A percentile compares a stretch with the other conserved stretches of the same genome.
phyloP scores from a whole-genome alignment of 2,888 invertebrate species.

The Phrixothrix hirtus region DNA sequence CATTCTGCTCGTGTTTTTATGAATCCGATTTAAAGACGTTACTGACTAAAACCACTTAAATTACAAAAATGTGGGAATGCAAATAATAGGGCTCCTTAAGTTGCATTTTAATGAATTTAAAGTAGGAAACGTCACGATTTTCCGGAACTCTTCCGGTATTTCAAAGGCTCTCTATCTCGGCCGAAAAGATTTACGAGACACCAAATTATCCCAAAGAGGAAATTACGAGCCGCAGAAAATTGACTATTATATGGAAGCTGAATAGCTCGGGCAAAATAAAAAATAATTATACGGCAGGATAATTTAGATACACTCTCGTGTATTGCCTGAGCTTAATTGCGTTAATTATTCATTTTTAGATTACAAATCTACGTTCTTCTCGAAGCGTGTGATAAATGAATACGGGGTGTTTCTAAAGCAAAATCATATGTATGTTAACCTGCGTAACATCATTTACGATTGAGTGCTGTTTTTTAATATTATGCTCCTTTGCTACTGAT shows the following conservation, averaged over 20 bases:
- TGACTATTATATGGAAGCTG: conserved; percentile 12
- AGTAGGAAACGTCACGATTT: conserved; percentile 22
- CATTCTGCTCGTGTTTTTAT: not conserved
- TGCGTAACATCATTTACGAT: no score
- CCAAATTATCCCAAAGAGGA: conserved; percentile 27
- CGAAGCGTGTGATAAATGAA: no score
- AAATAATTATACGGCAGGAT: not conserved
- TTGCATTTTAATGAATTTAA: conserved; percentile 21
- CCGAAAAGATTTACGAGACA: conserved; percentile 20
- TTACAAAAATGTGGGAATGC: conserved; percentile 9
- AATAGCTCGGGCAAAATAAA: not conserved
- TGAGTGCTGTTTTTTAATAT: no score
- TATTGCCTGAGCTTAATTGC: no score
- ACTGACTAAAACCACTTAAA: not conserved
- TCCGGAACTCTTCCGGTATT: conserved; percentile 15
- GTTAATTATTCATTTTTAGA: no score
- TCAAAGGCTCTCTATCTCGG: conserved; percentile 13
- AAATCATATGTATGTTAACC: no score
- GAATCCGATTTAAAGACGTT: not conserved
- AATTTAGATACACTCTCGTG: no score
- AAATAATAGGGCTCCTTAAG: conserved; percentile 9
- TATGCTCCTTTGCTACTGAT: no score
- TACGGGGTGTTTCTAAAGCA: no score
- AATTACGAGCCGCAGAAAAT: conserved; percentile 21
- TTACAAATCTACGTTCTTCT: no score